Base-by-base conservation (phyloP, 2,797 vertebrate genomes). In the Allobates femoralis region DNA sequence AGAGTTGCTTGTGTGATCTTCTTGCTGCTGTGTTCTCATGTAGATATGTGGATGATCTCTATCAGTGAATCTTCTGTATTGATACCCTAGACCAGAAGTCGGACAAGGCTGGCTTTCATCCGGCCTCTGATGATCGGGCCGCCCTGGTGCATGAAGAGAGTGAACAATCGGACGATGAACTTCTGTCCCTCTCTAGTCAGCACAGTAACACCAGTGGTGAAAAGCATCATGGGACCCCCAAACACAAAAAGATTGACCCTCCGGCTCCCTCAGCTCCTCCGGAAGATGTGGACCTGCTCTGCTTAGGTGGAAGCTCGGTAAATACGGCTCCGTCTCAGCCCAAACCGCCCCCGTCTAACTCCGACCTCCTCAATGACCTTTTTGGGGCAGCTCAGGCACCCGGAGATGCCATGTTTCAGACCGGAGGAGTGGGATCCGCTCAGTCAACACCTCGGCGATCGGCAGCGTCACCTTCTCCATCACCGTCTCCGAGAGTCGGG, bases 101-200 rank as follows among this genome's bases (percentile, higher is more conserved):
- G 1, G 94, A 95, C 84, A 96, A 96, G 85, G 91, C 94, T 15
- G 91, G 92, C 81, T 93, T 94, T 34, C 95, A 94, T 0, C 94
- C 94, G 53, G 95, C 94, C 69, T 92, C 94, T 10, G 97, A 98
- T 12, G 95, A 97, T 79, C 96, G 96, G 8, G 93, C 95, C 58
- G 96, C 94, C 3, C 94, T 96, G 5, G 95, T 95, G 81, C 94
- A 96, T 10, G 97, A 98, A 89, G 98, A 99, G 90, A 99, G 98
- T 10, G 98, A 99, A 85, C 97, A 97, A 23, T 99, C 98, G 0
- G 98, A 99, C 1, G 98, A 99, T 19, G 98, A 99, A 92, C 98
- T 99, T 93, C 96, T 99, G 87, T 99, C 98, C 21, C 95, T 99
- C 85, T 97, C 98, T 85, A 98, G 97, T 90, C 98, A 99, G 88